phyloP scores from a whole-genome alignment of 2,797 vertebrate species.

The Psittacula derbiana region DNA sequence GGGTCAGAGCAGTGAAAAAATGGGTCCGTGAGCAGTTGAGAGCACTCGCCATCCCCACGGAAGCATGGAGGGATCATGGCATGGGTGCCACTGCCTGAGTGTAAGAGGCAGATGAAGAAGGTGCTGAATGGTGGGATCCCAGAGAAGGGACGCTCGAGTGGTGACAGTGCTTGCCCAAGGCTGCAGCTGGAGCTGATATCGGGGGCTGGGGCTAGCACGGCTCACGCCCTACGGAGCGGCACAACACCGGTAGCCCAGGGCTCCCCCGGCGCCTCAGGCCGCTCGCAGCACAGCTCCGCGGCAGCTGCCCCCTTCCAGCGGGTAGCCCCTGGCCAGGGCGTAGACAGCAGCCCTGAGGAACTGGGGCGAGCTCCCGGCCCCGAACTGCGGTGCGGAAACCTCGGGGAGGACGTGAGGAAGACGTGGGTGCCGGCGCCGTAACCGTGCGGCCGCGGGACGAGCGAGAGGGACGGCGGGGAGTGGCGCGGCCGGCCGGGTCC shows the following conservation, averaged over 20 bases:
- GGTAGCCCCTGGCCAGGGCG: not conserved
- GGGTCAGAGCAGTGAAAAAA: not conserved
- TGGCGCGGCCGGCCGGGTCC: constrained; percentile 34
- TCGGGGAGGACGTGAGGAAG: not conserved
- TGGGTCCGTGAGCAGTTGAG: accelerated
- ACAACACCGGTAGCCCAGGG: not conserved
- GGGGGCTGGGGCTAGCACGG: not conserved
- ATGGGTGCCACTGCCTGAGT: not conserved
- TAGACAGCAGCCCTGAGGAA: not conserved
- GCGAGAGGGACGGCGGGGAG: not conserved
- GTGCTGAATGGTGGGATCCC: not conserved
- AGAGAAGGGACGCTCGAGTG: not conserved
- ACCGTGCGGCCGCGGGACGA: constrained; percentile 50
- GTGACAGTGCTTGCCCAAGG: not conserved
- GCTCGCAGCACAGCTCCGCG: not conserved
- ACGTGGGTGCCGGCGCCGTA: not conserved
- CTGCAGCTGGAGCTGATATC: not conserved
- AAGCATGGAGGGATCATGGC: accelerated
- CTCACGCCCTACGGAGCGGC: not conserved
- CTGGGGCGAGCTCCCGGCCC: not conserved
- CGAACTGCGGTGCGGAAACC: not conserved
- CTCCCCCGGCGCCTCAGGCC: not conserved
- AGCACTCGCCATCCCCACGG: accelerated
- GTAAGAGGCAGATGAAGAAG: accelerated
- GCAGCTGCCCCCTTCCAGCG: not conserved